Evolutionary conservation across 92 coral and sea anemone genomes (phyloP).

Genomic region (Muricea muricata): DNA sequence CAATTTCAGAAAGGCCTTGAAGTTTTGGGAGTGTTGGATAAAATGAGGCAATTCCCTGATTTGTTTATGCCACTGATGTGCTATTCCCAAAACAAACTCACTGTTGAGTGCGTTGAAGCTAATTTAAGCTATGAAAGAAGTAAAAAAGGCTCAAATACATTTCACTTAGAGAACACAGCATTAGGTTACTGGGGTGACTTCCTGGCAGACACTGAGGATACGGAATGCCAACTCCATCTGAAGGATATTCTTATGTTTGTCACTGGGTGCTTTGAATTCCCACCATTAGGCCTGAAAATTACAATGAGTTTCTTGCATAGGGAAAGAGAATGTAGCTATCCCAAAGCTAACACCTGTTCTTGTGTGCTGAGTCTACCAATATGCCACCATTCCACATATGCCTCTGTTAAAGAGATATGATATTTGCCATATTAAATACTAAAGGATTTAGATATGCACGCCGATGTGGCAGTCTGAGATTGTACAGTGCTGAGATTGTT

Average conservation of each 20-base stretch:
- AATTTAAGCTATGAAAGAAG: constrained; percentile 31
- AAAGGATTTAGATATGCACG: constrained; percentile 36
- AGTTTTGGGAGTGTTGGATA: constrained; percentile 27
- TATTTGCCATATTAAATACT: constrained; percentile 33
- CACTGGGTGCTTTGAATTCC: constrained; percentile 37
- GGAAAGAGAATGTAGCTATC: constrained; percentile 32
- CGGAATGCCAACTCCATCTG: constrained; percentile 16
- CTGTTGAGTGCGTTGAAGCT: constrained; percentile 38
- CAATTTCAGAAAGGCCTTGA: constrained; percentile 40
- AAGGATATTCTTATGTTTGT: constrained; percentile 33
- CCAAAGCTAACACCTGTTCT: constrained; percentile 41
- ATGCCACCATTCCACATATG: not conserved
- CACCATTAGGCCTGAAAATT: constrained; percentile 19
- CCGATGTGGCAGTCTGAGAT: too few species aligned
- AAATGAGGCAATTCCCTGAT: constrained; percentile 7
- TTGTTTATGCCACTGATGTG: constrained; percentile 16
- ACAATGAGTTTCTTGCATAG: constrained; percentile 23
- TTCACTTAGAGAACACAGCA: constrained; percentile 14
- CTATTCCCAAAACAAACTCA: constrained; percentile 13
- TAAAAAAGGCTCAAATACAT: constrained; percentile 18
- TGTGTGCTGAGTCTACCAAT: constrained; percentile 25
- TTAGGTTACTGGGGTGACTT: constrained; percentile 28
- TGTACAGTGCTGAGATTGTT: too few species aligned
- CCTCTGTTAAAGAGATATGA: constrained; percentile 29
- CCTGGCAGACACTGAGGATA: constrained; percentile 8